These are phyloP conservation scores for Tiliqua scincoides DNA, from an alignment of 2,113 vertebrate genomes.

Conservation along the genomic window DNA sequence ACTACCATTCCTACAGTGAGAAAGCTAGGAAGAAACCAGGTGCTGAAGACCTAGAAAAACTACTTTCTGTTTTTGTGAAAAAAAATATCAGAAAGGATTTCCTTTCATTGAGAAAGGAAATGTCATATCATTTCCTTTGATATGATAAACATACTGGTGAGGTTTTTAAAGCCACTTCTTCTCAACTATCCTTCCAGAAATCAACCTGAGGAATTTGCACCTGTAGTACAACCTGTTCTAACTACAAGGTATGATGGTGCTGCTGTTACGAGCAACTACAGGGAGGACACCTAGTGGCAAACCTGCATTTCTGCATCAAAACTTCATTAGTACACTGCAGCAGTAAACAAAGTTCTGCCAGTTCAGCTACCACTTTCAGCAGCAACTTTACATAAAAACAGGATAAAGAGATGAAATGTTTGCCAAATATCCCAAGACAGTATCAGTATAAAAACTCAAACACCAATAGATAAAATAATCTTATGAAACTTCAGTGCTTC, in stretches of 20 bases:
- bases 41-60: not conserved
- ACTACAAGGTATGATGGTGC: rapidly evolving
- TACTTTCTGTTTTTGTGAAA: not conserved
- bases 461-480: not conserved
- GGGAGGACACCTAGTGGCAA: constrained; percentile 72
- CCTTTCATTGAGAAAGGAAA: not conserved
- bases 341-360: not conserved
- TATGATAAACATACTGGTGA: not conserved
- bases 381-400: not conserved
- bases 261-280: constrained; percentile 29
- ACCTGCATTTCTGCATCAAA: constrained; percentile 14
- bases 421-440: not conserved
- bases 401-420: not conserved
- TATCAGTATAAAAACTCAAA: not conserved
- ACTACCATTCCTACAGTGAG: not conserved
- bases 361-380: not conserved
- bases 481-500: not conserved
- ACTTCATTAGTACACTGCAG: rapidly evolving
- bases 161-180: not conserved
- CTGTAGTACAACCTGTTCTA: not conserved
- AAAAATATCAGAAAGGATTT: not conserved
- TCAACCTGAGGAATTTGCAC: constrained; percentile 14
- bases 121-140: too few relatives aligned
- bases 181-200: not conserved
- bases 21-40: not conserved